Evolutionary conservation across 2,888 invertebrate species (phyloP).

Genomic region (Sarcophaga rosellei): DNA sequence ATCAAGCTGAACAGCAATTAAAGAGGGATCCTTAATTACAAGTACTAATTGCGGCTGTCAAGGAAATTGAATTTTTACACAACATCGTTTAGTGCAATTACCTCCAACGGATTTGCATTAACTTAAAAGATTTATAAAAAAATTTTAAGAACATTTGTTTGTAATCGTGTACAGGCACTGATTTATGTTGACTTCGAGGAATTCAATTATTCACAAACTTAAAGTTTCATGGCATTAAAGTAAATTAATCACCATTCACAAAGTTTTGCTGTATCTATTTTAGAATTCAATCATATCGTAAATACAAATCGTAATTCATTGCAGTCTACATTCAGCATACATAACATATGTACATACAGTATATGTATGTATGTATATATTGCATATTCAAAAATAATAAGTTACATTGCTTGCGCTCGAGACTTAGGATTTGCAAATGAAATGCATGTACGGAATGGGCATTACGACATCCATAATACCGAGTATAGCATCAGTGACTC

Average conservation of each 20-base stretch:
- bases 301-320: too few relatives aligned
- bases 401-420: too few relatives aligned
- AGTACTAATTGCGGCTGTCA: conserved; percentile 46
- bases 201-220: not conserved
- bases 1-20: conserved; percentile 56
- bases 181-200: not conserved
- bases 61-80: conserved; percentile 56
- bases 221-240: not conserved
- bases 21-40: conserved; percentile 49
- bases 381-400: too few relatives aligned
- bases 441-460: too few relatives aligned
- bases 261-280: too few relatives aligned
- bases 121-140: not conserved
- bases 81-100: not conserved
- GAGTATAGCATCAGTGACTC: not conserved
- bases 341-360: too few relatives aligned
- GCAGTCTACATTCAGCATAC: too few relatives aligned
- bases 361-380: too few relatives aligned
- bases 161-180: not conserved
- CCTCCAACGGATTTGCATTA: conserved; percentile 2
- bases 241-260: conserved; percentile 9
- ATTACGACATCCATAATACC: not conserved
- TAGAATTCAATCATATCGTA: too few relatives aligned
- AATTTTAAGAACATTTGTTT: not conserved
- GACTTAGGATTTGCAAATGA: too few relatives aligned